Evolutionary conservation across 92 coral and sea anemone genomes (phyloP), one percentile per base, ranked within the genome.

Genomic region (Bergia sp.): DNA sequence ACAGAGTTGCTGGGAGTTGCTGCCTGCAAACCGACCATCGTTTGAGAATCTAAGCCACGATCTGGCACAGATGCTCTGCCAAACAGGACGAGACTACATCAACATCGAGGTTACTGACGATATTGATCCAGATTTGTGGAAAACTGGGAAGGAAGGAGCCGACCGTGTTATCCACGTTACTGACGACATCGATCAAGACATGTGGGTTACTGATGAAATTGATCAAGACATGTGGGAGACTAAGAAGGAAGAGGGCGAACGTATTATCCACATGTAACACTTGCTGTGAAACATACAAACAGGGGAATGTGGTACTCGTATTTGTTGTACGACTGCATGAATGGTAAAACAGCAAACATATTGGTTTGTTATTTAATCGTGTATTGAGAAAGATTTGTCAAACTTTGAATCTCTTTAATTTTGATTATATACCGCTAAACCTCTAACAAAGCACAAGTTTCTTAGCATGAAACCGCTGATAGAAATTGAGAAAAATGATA

Each of bases 1-100:
- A 13, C 74, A 81, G 85, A 61, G 40, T 10, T 81, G 85, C n/a
- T 81, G 85, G 85, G 42, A 81, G 8, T 61, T 81, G 74, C 71
- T 21, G 42, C 85, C 85, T 23, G 37, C 38, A 2, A 40, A 81
- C 10, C 72, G 85, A 37, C 85, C 85, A 58, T 81, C 85, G 42
- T 81, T 81, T 65, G 85, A 81, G 36, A 23, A 58, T 1, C 85
- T 81, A 18, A 20, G 85, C 53, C 16, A 81, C 47, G 4, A 21
- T 18, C 37, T 81, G 23, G 1, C 50, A 40, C 50, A 81, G 74
- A 81, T 81, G 85, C 85, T 81, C 37, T 81, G 50, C 13, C 53
- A 81, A 69, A 81, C 74, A 37, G 85, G 74, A 40, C 74, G 85
- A 20, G n/a, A 37, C 53, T 81, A 81, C 74, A 81, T 81, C 37